Conservation (phyloP, 2,113 vertebrate species). For the Clinocottus analis region DNA sequence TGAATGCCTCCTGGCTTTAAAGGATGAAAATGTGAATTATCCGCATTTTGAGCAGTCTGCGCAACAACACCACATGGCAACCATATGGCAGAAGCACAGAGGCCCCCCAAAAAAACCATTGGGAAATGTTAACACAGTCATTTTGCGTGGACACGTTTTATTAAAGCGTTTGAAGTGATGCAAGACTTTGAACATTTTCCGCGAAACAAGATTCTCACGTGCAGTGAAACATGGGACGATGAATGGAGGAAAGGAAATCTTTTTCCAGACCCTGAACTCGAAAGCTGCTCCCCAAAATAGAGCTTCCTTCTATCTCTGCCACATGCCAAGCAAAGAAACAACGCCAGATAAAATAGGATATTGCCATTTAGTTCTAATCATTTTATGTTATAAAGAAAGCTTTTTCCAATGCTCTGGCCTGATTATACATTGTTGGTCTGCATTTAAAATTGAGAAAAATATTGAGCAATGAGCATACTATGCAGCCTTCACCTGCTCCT, state of each 20-base stretch:
- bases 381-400: slow-evolving; percentile 56
- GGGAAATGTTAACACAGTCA: slow-evolving; percentile 70
- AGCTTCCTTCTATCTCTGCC: slow-evolving; percentile 11
- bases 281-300: neutral
- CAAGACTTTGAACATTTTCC: slow-evolving; percentile 18
- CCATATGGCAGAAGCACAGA: slow-evolving; percentile 73
- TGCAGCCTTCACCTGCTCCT: slow-evolving; percentile 25
- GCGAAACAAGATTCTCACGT: neutral
- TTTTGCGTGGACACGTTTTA: slow-evolving; percentile 58
- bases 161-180: slow-evolving; percentile 44
- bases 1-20: slow-evolving; percentile 69
- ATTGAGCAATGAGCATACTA: slow-evolving; percentile 53
- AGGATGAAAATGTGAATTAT: slow-evolving; percentile 68
- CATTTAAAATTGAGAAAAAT: slow-evolving; percentile 51
- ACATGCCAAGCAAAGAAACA: slow-evolving; percentile 12
- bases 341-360: slow-evolving; percentile 33
- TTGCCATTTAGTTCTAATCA: slow-evolving; percentile 35
- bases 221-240: slow-evolving; percentile 1
- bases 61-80: slow-evolving; percentile 78
- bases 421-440: slow-evolving; percentile 43
- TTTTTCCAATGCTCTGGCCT: slow-evolving; percentile 50
- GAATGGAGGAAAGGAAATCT: neutral
- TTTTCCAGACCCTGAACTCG: neutral
- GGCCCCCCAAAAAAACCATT: too few species aligned
- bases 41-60: slow-evolving; percentile 71